Evolutionary conservation across 2,888 invertebrate species (phyloP).

Genomic region (Orthosia incerta): DNA sequence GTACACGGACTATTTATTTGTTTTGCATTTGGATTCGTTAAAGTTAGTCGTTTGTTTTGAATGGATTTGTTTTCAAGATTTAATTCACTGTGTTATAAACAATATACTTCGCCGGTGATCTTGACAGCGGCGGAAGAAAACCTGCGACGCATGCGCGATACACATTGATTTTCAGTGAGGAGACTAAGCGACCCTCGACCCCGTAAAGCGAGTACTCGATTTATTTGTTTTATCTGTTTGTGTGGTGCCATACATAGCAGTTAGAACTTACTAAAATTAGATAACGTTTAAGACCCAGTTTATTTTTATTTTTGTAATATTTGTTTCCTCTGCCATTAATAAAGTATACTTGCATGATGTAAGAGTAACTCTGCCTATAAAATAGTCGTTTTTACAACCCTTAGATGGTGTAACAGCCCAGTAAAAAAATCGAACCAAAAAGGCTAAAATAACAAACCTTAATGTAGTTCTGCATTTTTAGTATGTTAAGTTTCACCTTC

Average conservation of each 20-base stretch:
- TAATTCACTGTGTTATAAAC: constrained; percentile 65
- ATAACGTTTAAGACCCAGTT: background rate
- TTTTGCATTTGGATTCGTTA: constrained; percentile 11
- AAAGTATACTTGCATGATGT: background rate
- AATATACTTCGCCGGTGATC: constrained; percentile 73
- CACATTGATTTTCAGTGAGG: constrained; percentile 86
- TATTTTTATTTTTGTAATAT: background rate
- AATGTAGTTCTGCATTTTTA: no score
- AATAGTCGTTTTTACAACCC: background rate
- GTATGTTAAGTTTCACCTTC: no score
- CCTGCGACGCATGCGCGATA: constrained; percentile 80
- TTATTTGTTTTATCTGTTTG: constrained; percentile 18
- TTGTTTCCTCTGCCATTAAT: background rate
- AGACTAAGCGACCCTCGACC: constrained; percentile 38
- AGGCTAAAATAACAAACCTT: no score
- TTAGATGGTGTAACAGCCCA: background rate
- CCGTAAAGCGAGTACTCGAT: constrained; percentile 2
- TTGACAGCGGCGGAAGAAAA: constrained; percentile 75
- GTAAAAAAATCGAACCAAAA: no score
- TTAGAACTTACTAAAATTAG: background rate
- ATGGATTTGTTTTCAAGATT: constrained; percentile 53
- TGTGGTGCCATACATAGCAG: background rate
- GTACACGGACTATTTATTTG: background rate
- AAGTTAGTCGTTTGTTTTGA: constrained; percentile 43
- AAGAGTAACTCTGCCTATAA: background rate